Evolutionary conservation across 2,113 vertebrate genomes (phyloP).

Genomic region (Oenanthe melanoleuca): DNA sequence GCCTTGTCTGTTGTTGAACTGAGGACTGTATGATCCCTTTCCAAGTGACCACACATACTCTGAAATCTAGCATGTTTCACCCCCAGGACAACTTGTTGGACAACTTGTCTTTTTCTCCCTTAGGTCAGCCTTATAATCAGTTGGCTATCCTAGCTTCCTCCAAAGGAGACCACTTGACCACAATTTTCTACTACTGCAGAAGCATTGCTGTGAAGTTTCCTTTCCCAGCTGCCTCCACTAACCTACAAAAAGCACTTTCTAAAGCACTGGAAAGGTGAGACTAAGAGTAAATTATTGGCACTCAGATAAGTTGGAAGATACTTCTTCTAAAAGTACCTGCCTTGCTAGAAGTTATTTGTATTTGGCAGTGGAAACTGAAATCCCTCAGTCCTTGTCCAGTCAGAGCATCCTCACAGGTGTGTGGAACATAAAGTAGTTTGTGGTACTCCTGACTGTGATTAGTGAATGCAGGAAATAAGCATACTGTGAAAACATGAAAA

Average conservation of each 20-base stretch:
- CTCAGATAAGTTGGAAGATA: background rate
- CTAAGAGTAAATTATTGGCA: background rate
- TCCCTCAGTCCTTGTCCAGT: accelerated
- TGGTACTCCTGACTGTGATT: background rate
- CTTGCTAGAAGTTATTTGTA: background rate
- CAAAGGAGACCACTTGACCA: slow-evolving; percentile 98
- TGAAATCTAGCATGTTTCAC: background rate
- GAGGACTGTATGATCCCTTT: background rate
- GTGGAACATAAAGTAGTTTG: background rate
- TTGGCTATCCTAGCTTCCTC: slow-evolving; percentile 98
- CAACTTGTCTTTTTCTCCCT: background rate
- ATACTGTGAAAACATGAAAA: background rate
- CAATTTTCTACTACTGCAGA: slow-evolving; percentile 99
- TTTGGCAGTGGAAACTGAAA: background rate
- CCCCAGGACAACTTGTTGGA: background rate
- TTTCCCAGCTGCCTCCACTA: slow-evolving; percentile 98
- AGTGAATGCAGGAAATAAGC: background rate
- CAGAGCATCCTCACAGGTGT: background rate
- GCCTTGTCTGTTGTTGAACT: background rate
- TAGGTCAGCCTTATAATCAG: slow-evolving; percentile 99
- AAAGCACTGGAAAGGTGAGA: slow-evolving; percentile 97
- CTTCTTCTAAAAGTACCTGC: background rate
- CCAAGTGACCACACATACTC: background rate
- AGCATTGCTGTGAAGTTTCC: slow-evolving; percentile 99
- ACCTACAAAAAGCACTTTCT: slow-evolving; percentile 98